Evolutionary conservation across 2,113 vertebrate genomes (phyloP).

Genomic region (Saimiri boliviensis): DNA sequence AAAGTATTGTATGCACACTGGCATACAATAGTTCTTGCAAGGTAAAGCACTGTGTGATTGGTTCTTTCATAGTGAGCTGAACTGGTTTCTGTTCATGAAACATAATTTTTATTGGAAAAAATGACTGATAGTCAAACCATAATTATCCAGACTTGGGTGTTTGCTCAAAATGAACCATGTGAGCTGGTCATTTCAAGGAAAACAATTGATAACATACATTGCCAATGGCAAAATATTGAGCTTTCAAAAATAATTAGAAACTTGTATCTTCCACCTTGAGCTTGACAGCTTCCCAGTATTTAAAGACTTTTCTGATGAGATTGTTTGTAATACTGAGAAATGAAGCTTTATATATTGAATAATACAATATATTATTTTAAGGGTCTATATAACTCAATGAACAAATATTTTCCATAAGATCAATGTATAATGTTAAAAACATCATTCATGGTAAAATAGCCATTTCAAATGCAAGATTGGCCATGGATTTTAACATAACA

Average conservation of each 20-base stretch:
- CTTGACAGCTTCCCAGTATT: not conserved
- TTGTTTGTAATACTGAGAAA: not conserved
- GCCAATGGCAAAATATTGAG: not conserved
- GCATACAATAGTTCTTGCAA: not conserved
- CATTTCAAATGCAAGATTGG: not conserved
- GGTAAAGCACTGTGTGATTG: not conserved
- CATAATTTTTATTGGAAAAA: not conserved
- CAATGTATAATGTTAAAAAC: not conserved
- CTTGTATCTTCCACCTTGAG: not conserved
- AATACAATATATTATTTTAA: not conserved
- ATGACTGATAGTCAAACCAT: not conserved
- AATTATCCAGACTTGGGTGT: not conserved
- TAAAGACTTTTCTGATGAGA: not conserved
- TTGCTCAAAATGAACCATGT: not conserved
- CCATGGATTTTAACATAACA: not conserved
- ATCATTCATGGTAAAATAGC: not conserved
- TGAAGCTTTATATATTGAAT: not conserved
- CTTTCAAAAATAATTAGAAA: not conserved
- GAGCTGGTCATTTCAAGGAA: not conserved
- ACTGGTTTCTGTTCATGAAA: not conserved
- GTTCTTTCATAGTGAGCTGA: not conserved
- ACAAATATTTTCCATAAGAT: not conserved
- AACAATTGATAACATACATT: not conserved
- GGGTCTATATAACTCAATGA: not conserved
- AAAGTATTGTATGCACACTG: not conserved